These are phyloP conservation scores for Pharmacophagus antenor DNA, from an alignment of 2,888 invertebrate species.

Conservation along the genomic window DNA sequence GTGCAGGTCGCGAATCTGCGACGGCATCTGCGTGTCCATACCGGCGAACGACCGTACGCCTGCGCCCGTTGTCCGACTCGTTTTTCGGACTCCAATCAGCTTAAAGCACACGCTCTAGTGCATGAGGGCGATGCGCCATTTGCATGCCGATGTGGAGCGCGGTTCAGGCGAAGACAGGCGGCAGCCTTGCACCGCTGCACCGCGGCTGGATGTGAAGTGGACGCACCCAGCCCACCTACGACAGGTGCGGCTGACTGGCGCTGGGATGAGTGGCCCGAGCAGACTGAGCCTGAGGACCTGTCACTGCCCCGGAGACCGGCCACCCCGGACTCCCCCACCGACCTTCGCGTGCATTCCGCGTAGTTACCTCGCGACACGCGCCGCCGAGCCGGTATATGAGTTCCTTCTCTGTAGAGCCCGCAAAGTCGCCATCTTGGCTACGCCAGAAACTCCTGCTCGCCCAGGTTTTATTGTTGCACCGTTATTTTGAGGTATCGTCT, in stretches of 20 bases:
- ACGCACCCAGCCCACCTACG: slow-evolving; percentile 72
- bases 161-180: slow-evolving; percentile 92
- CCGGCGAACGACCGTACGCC: slow-evolving; percentile 93
- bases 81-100: slow-evolving; percentile 95
- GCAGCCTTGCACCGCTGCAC: slow-evolving; percentile 92
- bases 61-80: slow-evolving; percentile 92
- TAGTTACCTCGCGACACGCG: slow-evolving; percentile 60
- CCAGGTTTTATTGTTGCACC: slow-evolving; percentile 17
- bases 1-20: slow-evolving; percentile 96
- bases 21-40: slow-evolving; percentile 93
- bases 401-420: slow-evolving; percentile 83
- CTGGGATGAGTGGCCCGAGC: slow-evolving; percentile 85
- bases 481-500: slow-evolving; percentile 29
- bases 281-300: slow-evolving; percentile 95
- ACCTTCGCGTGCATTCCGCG: slow-evolving; percentile 75
- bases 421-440: slow-evolving; percentile 48
- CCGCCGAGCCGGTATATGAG: slow-evolving; percentile 86
- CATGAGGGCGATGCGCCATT: slow-evolving; percentile 96
- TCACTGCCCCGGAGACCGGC: slow-evolving; percentile 83
- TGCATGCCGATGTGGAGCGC: slow-evolving; percentile 89
- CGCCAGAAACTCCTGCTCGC: slow-evolving; percentile 34
- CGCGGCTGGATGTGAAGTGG: slow-evolving; percentile 62
- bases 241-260: slow-evolving; percentile 67
- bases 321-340: slow-evolving; percentile 75
- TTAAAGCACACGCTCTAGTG: slow-evolving; percentile 93